phyloP scores from a whole-genome alignment of 2,888 invertebrate genomes.

The Campopleginae sp. region DNA sequence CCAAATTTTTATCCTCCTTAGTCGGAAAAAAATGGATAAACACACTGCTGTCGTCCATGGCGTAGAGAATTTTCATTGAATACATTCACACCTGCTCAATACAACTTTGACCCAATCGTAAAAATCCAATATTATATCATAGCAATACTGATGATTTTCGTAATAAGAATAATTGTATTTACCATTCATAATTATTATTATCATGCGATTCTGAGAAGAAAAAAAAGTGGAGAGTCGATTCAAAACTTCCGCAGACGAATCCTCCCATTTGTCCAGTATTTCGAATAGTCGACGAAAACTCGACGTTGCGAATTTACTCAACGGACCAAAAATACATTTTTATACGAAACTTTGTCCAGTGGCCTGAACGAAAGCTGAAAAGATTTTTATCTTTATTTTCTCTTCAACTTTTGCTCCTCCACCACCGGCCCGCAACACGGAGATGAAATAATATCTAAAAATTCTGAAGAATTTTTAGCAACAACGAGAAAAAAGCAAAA shows the following conservation, averaged over 20 bases:
- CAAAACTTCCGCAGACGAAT: constrained; percentile 42
- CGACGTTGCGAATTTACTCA: background rate
- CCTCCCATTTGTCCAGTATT: constrained; percentile 50
- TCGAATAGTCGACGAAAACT: constrained; percentile 33
- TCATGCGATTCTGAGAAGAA: constrained; percentile 31
- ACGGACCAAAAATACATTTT: background rate
- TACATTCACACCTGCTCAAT: constrained; percentile 47
- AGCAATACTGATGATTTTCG: constrained; percentile 22
- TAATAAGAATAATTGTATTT: constrained; percentile 31
- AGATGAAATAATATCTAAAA: too few species aligned
- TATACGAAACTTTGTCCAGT: constrained; percentile 41
- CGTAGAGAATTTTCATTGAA: constrained; percentile 43
- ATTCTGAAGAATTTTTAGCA: too few species aligned
- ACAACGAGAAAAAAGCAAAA: background rate
- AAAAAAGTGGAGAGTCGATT: constrained; percentile 42
- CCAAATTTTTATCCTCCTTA: constrained; percentile 7
- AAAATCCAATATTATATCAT: constrained; percentile 23
- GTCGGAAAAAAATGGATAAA: constrained; percentile 4
- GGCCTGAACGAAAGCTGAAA: constrained; percentile 39
- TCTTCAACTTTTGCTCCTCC: background rate
- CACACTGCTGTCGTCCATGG: constrained; percentile 48
- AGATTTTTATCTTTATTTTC: background rate
- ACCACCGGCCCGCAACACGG: background rate
- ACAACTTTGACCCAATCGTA: constrained; percentile 62
- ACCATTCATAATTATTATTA: constrained; percentile 40